Evolutionary conservation across 2,797 vertebrate genomes (phyloP).

Genomic region (Ispidina picta): DNA sequence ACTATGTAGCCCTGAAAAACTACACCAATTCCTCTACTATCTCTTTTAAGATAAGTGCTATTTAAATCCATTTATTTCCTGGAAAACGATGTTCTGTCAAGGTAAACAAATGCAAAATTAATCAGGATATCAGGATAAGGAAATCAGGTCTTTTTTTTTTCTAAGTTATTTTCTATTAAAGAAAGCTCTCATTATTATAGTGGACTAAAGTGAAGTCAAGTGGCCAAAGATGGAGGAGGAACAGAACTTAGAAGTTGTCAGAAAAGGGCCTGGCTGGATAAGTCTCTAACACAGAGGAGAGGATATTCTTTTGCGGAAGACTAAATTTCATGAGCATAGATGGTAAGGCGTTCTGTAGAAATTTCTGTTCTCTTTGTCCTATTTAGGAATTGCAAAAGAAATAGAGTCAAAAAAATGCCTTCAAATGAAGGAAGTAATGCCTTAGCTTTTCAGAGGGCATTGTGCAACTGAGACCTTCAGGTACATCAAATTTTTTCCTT

Average conservation of each 20-base stretch:
- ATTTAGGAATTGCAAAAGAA: neutral
- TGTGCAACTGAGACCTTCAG: neutral
- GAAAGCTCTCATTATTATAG: neutral
- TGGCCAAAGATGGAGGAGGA: neutral
- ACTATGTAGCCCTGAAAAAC: neutral
- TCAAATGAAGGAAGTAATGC: neutral
- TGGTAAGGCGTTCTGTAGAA: neutral
- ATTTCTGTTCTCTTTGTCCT: neutral
- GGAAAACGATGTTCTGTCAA: constrained; percentile 48
- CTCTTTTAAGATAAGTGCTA: constrained; percentile 22
- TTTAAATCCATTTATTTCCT: constrained; percentile 42
- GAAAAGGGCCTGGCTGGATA: neutral
- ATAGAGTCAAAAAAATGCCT: neutral
- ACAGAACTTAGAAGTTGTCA: neutral
- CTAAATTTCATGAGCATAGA: neutral
- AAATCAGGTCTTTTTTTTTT: neutral
- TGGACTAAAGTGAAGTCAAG: neutral
- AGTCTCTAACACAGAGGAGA: neutral
- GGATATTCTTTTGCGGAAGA: neutral
- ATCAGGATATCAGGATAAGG: constrained; percentile 15
- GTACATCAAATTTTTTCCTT: neutral
- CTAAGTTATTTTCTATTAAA: constrained; percentile 22
- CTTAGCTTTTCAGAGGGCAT: neutral
- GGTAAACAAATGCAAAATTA: constrained; percentile 57
- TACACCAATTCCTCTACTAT: neutral